Conservation (phyloP, 1,140 invertebrate genomes). For the Drosophila mauritiana region DNA sequence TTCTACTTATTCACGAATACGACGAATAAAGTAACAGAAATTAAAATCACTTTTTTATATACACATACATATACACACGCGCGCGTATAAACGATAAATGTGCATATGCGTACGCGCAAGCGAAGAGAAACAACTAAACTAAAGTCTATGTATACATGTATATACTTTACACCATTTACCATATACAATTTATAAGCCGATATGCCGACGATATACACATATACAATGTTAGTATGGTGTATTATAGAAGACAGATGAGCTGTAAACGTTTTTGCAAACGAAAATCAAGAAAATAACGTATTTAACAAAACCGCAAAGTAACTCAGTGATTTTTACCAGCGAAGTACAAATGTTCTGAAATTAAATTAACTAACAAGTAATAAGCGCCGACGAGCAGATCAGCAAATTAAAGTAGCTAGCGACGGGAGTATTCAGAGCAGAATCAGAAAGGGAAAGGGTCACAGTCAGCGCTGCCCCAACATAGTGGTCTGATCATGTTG, state of each 20-base stretch:
- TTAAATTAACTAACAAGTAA: conserved; percentile 32
- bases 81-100: conserved; percentile 3
- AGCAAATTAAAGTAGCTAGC: conserved; percentile 11
- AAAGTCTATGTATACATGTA: conserved; percentile 51
- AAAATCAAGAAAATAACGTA: conserved; percentile 36
- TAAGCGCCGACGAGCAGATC: conserved; percentile 14
- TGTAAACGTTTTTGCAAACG: conserved; percentile 36
- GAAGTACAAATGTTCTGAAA: conserved; percentile 83
- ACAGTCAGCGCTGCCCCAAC: conserved; percentile 14
- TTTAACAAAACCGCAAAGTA: conserved; percentile 68
- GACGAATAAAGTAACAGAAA: conserved; percentile 44
- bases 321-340: conserved; percentile 84
- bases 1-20: conserved; percentile 58
- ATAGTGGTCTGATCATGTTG: too few species aligned
- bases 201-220: conserved; percentile 15
- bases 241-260: conserved; percentile 11
- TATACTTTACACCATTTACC: conserved; percentile 52
- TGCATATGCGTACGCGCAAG: conserved; percentile 9
- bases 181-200: conserved; percentile 40
- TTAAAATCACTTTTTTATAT: conserved; percentile 43
- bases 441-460: conserved; percentile 26
- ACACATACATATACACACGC: conserved; percentile 25
- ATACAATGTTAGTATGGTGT: neutral
- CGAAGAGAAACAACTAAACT: conserved; percentile 30
- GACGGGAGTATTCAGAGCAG: conserved; percentile 6